phyloP scores from a whole-genome alignment of 2,888 invertebrate genomes.

The Thymelicus lineola region DNA sequence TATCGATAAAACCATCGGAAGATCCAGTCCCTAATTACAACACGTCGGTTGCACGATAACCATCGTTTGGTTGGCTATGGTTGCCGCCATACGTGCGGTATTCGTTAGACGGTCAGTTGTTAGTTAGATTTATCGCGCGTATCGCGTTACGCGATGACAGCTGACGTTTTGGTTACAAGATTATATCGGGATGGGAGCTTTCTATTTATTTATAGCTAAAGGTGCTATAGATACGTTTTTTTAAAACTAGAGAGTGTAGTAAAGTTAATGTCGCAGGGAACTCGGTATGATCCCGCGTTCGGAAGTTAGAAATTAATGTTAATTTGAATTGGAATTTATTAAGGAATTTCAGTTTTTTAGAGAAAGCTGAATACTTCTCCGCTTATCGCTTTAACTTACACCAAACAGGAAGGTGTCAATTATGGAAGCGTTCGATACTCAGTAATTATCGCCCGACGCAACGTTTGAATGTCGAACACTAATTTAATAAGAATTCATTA shows the following conservation, averaged over 20 bases:
- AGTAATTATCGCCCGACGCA: constrained; percentile 49
- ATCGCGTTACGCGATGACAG: constrained; percentile 33
- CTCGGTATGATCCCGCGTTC: too few species aligned
- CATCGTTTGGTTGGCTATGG: constrained; percentile 4
- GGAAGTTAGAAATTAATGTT: neutral
- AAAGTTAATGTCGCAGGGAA: too few species aligned
- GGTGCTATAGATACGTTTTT: too few species aligned
- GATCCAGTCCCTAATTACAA: constrained; percentile 4
- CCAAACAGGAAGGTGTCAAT: constrained; percentile 52
- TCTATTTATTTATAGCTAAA: neutral
- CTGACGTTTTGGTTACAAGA: constrained; percentile 22
- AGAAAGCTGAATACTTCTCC: neutral
- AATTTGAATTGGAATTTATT: too few species aligned
- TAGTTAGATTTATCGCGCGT: constrained; percentile 31
- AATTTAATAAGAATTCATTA: constrained; percentile 46
- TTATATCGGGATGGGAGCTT: constrained; percentile 15
- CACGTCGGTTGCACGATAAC: constrained; percentile 8
- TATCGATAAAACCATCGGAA: neutral
- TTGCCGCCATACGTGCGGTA: neutral
- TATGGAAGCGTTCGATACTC: constrained; percentile 49
- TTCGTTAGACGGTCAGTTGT: constrained; percentile 33
- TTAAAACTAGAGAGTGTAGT: too few species aligned
- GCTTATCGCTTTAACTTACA: neutral
- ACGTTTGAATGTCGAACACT: constrained; percentile 46
- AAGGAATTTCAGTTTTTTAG: neutral